Base-by-base conservation (phyloP, 2,888 invertebrate genomes). In the Leucozona laternaria region DNA sequence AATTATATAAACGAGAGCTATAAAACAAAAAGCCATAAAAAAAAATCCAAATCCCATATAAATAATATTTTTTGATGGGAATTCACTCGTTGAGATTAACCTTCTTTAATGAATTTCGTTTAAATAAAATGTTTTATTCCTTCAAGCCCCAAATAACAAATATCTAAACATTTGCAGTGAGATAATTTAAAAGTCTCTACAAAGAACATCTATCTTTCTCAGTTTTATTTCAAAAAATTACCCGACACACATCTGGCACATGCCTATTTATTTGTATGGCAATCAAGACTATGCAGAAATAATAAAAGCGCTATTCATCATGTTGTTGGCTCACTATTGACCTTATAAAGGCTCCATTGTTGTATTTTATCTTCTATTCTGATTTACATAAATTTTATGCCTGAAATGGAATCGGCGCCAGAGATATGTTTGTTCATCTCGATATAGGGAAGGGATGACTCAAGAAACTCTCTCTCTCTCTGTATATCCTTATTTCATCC, bases 341-440 rank as follows among this genome's bases (percentile, higher is more conserved):
- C 58, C 58, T 20, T 37, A 4, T 20, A 20, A 58, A 58, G 58
- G 58, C 37, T 20, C 13, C 58, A 37, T 58, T 37, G 58, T 58
- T 57, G 31, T 57, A 53, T n/a, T 40, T 2, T 28, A 34, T 58
- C 17, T 57, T 34, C 1, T 58, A 5, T 58, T 20, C 7, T 34
- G 34, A 37, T 58, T 58, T 58, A 58, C 58, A 58, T 58, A 58
- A 20, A 37, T 37, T 37, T 37, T 22, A 22, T 58, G 37, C 58
- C 58, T 20, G 20, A 58, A 58, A 37, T 58, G 58, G 17, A 37
- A 58, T 37, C 22, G 58, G 58, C 58, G 58, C 58, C 58, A 58
- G 13, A 20, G 22, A 58, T 37, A 57, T 57, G 55, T 57, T n/a
- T 31, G 25, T 2, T 57, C 28, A 28, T 31, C 55, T n/a, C n/a